These are phyloP conservation scores for Rhombomys opimus DNA, from an alignment of 2,113 vertebrate species.

Conservation along the genomic window DNA sequence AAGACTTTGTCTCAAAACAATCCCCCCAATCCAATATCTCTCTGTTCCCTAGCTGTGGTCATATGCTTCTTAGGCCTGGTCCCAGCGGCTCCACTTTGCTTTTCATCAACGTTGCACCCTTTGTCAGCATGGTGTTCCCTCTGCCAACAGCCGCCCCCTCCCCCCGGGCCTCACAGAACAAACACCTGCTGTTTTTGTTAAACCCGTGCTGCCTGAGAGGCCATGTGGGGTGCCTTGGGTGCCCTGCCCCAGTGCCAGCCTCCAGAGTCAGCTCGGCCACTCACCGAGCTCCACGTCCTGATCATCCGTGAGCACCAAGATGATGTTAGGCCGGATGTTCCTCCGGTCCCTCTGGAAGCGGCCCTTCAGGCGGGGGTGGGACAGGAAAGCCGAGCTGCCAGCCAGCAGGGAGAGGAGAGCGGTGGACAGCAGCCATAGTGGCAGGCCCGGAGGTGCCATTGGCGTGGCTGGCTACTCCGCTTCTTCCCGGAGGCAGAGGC, in stretches of 20 bases:
- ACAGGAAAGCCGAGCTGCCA: constrained; percentile 88
- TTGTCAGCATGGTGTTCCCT: background rate
- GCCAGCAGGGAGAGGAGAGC: constrained; percentile 84
- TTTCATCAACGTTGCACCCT: background rate
- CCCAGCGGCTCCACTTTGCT: background rate
- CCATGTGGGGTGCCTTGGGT: accelerated
- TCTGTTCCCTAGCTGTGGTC: background rate
- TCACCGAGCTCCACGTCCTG: constrained; percentile 98
- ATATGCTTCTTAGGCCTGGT: background rate
- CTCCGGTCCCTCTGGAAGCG: constrained; percentile 95
- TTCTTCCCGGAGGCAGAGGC: constrained; percentile 58
- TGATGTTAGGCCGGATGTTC: constrained; percentile 98
- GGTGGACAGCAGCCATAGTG: constrained; percentile 88
- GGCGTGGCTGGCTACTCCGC: background rate
- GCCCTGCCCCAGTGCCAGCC: accelerated
- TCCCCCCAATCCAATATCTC: background rate
- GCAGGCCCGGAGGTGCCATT: constrained; percentile 85
- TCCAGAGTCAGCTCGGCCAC: constrained; percentile 35
- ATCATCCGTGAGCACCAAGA: constrained; percentile 97
- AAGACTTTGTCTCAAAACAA: background rate
- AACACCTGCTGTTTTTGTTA: background rate
- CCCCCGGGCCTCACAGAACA: background rate
- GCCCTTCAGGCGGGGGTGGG: constrained; percentile 93
- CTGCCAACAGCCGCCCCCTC: background rate
- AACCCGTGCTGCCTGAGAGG: accelerated